Evolutionary conservation across 2,797 vertebrate species (phyloP).

Genomic region (Lepidocolaptes lacrymiger): DNA sequence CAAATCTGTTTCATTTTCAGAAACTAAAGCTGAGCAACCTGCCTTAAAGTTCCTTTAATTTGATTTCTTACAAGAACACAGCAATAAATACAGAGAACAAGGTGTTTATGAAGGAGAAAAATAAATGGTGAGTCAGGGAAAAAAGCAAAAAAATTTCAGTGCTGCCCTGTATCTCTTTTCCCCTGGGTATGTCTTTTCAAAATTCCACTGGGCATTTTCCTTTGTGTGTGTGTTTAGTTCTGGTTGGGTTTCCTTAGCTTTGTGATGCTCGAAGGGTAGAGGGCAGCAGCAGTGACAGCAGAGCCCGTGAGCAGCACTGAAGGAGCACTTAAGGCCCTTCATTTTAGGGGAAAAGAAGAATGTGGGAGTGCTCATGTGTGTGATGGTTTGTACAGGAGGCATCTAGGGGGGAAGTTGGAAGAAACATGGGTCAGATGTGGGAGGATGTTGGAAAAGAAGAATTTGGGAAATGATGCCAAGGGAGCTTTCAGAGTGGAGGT

Average conservation of each 20-base stretch:
- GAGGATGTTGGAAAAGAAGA: background rate
- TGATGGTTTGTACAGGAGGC: background rate
- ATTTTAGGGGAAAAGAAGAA: background rate
- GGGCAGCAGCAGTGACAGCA: background rate
- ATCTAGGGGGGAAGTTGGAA: background rate
- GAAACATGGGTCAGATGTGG: background rate
- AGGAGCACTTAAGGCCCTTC: background rate
- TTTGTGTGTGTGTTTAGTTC: background rate
- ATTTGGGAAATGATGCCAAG: background rate
- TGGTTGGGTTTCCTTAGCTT: background rate
- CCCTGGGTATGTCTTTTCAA: background rate
- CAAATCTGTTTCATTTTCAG: slow-evolving; percentile 3
- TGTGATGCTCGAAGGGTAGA: background rate
- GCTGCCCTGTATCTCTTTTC: background rate
- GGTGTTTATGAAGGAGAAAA: background rate
- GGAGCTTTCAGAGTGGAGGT: background rate
- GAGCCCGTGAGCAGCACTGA: background rate
- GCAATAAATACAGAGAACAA: background rate
- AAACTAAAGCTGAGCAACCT: background rate
- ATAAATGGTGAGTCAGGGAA: background rate
- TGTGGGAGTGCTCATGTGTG: background rate
- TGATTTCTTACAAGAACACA: background rate
- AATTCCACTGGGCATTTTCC: background rate
- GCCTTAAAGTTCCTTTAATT: background rate
- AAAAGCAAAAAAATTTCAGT: background rate